phyloP scores from a whole-genome alignment of 2,888 invertebrate genomes.

The Lasioglossum zephyrum region DNA sequence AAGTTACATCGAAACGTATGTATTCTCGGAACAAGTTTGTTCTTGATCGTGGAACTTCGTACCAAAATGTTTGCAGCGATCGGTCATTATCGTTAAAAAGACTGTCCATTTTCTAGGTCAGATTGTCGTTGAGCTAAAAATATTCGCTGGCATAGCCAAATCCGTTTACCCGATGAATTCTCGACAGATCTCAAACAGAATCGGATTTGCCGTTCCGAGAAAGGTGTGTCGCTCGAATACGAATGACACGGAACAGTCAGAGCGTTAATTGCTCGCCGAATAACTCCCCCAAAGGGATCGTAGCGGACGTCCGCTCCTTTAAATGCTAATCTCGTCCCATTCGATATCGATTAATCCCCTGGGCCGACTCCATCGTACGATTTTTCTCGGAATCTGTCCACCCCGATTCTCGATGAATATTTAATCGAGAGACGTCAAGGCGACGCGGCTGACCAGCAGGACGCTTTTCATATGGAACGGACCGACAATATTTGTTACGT shows the following conservation, averaged over 20 bases:
- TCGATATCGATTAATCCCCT: constrained; percentile 68
- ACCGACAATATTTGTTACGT: constrained; percentile 49
- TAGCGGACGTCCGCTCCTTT: constrained; percentile 70
- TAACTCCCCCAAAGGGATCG: constrained; percentile 19
- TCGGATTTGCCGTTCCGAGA: background rate
- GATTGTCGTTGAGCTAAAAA: background rate
- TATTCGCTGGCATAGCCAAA: background rate
- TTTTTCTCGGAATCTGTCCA: constrained; percentile 16
- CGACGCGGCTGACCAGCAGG: background rate
- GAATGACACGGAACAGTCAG: background rate
- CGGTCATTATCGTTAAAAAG: no score
- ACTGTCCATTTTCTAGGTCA: background rate
- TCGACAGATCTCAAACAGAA: background rate
- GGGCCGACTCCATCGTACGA: constrained; percentile 1
- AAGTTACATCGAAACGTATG: no score
- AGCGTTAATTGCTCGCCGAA: constrained; percentile 10
- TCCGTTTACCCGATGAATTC: background rate
- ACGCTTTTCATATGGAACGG: constrained; percentile 25
- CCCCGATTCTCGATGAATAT: constrained; percentile 22
- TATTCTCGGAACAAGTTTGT: no score
- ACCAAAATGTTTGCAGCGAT: no score
- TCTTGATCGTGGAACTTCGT: no score
- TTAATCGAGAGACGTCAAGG: constrained; percentile 6
- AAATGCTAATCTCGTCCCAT: constrained; percentile 70
- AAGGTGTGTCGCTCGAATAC: background rate